phyloP scores from a whole-genome alignment of 1,140 invertebrate genomes.

The Procambarus clarkii region DNA sequence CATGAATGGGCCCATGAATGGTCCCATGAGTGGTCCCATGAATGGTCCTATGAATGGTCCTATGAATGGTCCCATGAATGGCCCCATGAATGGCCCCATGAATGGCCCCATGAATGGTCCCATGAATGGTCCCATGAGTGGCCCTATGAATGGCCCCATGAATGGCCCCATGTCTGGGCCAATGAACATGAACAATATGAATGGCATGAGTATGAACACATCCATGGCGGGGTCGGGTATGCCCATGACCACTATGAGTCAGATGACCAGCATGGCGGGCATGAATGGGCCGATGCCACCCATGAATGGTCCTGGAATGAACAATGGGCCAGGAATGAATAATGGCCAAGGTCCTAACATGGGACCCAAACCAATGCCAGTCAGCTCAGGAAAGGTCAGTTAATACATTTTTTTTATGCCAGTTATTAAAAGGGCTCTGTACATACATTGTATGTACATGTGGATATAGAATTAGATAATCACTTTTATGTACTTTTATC shows the following conservation, averaged over 20 bases:
- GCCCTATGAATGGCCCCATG: conserved; percentile 73
- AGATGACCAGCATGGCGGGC: conserved; percentile 71
- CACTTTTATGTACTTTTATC: too few species aligned
- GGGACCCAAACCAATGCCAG: conserved; percentile 86
- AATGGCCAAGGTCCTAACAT: conserved; percentile 74
- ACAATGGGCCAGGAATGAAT: conserved; percentile 75
- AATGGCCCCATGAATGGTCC: conserved; percentile 72
- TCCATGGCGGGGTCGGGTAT: conserved; percentile 71
- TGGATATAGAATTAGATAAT: too few species aligned
- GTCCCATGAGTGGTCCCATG: conserved; percentile 74
- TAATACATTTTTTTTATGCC: not conserved
- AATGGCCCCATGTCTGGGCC: conserved; percentile 72
- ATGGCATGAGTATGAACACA: conserved; percentile 72
- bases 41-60: conserved; percentile 73
- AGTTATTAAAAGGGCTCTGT: too few species aligned
- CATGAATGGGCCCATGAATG: conserved; percentile 59
- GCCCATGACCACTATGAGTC: conserved; percentile 68
- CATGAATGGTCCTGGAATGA: conserved; percentile 76
- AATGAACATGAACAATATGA: conserved; percentile 72
- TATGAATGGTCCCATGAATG: conserved; percentile 74
- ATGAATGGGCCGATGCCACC: conserved; percentile 71
- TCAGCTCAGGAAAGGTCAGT: conserved; percentile 89
- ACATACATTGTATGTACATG: too few species aligned
- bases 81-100: conserved; percentile 72
- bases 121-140: conserved; percentile 71